Evolutionary conservation across 2,888 invertebrate species (phyloP).

Genomic region (Rambutsinella grinnellia): DNA sequence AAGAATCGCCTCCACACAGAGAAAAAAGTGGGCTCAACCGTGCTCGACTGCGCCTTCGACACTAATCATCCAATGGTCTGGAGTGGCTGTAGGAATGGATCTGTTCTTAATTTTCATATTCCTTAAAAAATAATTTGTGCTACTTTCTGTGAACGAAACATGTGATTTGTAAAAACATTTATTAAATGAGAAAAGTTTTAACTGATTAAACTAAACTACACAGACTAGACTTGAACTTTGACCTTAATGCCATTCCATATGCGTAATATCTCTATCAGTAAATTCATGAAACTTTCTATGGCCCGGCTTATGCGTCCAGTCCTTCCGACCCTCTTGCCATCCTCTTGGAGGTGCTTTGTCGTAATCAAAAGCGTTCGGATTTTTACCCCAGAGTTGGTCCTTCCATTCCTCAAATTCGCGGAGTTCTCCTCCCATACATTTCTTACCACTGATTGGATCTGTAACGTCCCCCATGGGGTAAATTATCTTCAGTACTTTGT

Average conservation of each 20-base stretch:
- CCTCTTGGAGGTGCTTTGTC: slow-evolving; percentile 83
- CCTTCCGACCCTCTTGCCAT: slow-evolving; percentile 84
- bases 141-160: neutral
- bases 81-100: slow-evolving; percentile 61
- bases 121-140: slow-evolving; percentile 19
- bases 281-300: slow-evolving; percentile 85
- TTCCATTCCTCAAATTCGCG: slow-evolving; percentile 69
- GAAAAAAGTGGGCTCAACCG: slow-evolving; percentile 42
- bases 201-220: neutral
- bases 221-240: too few species aligned
- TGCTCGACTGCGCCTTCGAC: slow-evolving; percentile 61
- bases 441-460: slow-evolving; percentile 88
- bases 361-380: slow-evolving; percentile 72
- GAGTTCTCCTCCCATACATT: slow-evolving; percentile 80
- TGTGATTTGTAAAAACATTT: neutral
- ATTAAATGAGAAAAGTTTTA: neutral
- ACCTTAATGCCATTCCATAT: slow-evolving; percentile 71
- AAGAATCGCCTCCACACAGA: slow-evolving; percentile 48
- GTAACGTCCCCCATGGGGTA: slow-evolving; percentile 86
- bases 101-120: slow-evolving; percentile 52
- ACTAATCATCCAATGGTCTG: slow-evolving; percentile 54
- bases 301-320: slow-evolving; percentile 82
- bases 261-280: slow-evolving; percentile 80
- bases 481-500: slow-evolving; percentile 83
- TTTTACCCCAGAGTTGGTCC: slow-evolving; percentile 62